Evolutionary conservation across 2,113 vertebrate genomes (phyloP).

Genomic region (Elephantulus edwardii): DNA sequence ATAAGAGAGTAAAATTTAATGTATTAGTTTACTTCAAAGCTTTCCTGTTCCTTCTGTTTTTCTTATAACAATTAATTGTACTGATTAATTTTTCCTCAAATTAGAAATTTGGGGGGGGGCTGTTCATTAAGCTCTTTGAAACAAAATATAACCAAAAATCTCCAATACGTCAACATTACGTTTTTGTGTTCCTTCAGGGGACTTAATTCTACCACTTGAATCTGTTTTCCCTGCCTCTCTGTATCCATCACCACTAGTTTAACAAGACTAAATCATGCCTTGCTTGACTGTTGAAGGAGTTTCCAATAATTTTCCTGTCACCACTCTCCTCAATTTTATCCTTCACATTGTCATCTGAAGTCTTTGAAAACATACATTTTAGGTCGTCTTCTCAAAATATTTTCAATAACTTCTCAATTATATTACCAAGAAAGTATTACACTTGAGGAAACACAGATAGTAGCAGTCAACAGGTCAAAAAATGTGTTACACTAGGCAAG

Average conservation of each 20-base stretch:
- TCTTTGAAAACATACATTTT: constrained; percentile 6
- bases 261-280: constrained; percentile 14
- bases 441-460: not conserved
- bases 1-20: constrained; percentile 4
- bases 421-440: not conserved
- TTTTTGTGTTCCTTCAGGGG: not conserved
- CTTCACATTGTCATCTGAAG: not conserved
- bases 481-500: too few relatives aligned
- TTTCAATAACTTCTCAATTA: not conserved
- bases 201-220: not conserved
- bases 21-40: constrained; percentile 32
- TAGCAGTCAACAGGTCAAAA: too few relatives aligned
- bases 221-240: not conserved
- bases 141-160: not conserved
- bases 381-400: not conserved
- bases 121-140: not conserved
- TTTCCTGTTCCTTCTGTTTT: not conserved
- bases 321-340: not conserved
- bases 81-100: not conserved
- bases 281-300: not conserved
- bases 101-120: not conserved
- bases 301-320: not conserved
- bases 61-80: not conserved
- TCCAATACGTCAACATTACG: not conserved
- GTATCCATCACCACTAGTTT: not conserved